These are phyloP conservation scores for Drosophila lini DNA, from an alignment of 1,140 invertebrate genomes.

Conservation along the genomic window DNA sequence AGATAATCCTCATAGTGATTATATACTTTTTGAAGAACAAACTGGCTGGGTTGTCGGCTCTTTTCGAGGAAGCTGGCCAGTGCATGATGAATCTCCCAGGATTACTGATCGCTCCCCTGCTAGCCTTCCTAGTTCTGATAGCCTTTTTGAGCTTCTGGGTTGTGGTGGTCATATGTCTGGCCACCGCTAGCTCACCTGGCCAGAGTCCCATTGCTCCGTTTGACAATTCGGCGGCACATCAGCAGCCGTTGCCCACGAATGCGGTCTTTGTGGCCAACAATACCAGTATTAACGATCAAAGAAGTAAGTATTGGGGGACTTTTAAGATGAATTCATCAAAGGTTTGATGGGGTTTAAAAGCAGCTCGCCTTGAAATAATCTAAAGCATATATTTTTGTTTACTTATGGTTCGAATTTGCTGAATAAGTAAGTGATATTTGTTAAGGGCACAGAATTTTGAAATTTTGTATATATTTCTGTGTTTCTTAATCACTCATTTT, in stretches of 20 bases:
- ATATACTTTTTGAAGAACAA: constrained; percentile 92
- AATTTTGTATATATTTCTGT: constrained; percentile 34
- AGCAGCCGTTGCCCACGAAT: constrained; percentile 43
- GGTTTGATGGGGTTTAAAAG: neutral
- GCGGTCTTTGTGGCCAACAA: constrained; percentile 45
- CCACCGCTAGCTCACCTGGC: constrained; percentile 86
- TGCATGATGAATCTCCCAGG: constrained; percentile 93
- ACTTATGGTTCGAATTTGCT: constrained; percentile 21
- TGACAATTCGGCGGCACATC: constrained; percentile 61
- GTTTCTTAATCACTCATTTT: constrained; percentile 13
- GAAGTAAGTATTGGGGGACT: constrained; percentile 51
- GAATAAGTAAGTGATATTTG: constrained; percentile 53
- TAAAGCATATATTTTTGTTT: constrained; percentile 19
- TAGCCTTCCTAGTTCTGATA: constrained; percentile 92
- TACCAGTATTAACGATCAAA: constrained; percentile 32
- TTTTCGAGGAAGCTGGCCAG: constrained; percentile 95
- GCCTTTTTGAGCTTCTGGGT: constrained; percentile 95
- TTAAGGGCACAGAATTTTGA: constrained; percentile 22
- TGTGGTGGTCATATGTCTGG: constrained; percentile 89
- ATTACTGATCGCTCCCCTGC: constrained; percentile 94
- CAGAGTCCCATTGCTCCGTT: constrained; percentile 78
- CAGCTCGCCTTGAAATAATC: constrained; percentile 14
- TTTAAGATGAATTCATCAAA: neutral
- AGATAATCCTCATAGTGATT: constrained; percentile 92
- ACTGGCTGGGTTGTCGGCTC: constrained; percentile 90